Evolutionary conservation across 1,140 invertebrate species (phyloP).

Genomic region (Orchesella cincta): DNA sequence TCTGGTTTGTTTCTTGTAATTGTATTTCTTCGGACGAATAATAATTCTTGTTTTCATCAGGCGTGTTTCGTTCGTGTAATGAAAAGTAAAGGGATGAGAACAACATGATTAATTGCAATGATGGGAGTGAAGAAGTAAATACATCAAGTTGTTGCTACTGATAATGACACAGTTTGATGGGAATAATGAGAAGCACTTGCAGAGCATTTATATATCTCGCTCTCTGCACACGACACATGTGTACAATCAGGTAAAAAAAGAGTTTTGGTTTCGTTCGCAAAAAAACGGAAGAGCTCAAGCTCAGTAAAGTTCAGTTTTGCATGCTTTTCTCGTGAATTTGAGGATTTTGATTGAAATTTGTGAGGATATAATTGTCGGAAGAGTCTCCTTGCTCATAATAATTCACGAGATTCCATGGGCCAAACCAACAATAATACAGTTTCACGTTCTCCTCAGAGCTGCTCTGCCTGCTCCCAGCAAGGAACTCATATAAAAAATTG

Average conservation of each 20-base stretch:
- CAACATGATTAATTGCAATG: constrained; percentile 18
- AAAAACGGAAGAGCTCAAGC: too few relatives aligned
- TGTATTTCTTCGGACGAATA: constrained; percentile 3
- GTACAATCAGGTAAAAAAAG: too few relatives aligned
- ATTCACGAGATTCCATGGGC: background rate
- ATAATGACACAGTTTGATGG: background rate
- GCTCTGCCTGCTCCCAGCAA: too few relatives aligned
- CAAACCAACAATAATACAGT: background rate
- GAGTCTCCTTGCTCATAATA: background rate
- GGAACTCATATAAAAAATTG: too few relatives aligned
- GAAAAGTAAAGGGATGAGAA: background rate
- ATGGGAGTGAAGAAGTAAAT: background rate
- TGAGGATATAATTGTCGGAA: background rate
- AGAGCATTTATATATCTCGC: background rate
- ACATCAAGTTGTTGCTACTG: background rate
- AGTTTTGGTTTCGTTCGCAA: too few relatives aligned
- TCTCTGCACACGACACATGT: too few relatives aligned
- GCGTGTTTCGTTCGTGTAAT: constrained; percentile 12
- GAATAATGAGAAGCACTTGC: background rate
- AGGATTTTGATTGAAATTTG: too few relatives aligned
- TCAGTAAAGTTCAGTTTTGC: too few relatives aligned
- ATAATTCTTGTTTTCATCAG: constrained; percentile 6
- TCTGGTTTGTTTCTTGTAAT: background rate
- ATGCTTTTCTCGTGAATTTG: too few relatives aligned
- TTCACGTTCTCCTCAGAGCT: too few relatives aligned